These are phyloP conservation scores for Drosophila neotestacea DNA, from an alignment of 2,888 invertebrate genomes.

Conservation along the genomic window DNA sequence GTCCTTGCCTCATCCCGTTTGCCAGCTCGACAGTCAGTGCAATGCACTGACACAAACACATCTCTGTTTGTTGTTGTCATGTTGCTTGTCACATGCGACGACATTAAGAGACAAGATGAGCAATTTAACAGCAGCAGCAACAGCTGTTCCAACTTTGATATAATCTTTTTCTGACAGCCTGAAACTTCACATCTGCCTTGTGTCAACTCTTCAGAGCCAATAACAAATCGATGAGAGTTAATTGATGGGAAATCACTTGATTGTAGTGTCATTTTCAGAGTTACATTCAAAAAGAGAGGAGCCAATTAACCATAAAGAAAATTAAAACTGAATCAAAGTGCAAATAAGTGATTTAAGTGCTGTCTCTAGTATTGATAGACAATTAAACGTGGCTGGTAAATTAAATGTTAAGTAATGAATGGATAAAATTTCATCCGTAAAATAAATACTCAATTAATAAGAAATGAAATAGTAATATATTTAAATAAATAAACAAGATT, in stretches of 20 bases:
- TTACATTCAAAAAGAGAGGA: no score
- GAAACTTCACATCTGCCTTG: background rate
- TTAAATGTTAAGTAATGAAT: no score
- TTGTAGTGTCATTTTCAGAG: no score
- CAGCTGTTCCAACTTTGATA: slow-evolving; percentile 16
- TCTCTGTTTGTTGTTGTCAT: slow-evolving; percentile 20
- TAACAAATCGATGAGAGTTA: background rate
- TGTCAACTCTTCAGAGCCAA: background rate
- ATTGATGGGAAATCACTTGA: background rate
- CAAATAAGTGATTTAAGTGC: no score
- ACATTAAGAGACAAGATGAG: slow-evolving; percentile 15
- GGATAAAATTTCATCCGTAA: no score
- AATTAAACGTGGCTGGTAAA: no score
- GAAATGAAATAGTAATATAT: no score
- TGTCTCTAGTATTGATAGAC: no score
- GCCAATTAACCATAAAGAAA: no score
- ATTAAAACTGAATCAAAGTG: no score
- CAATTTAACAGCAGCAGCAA: slow-evolving; percentile 10
- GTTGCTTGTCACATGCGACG: slow-evolving; percentile 37
- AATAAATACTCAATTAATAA: no score
- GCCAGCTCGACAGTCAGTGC: slow-evolving; percentile 9
- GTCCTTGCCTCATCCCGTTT: slow-evolving; percentile 2
- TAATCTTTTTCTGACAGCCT: slow-evolving; percentile 2
- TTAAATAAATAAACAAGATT: no score
- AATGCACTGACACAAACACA: slow-evolving; percentile 16